A percentile compares a stretch with the other conserved stretches of the same genome.
Conservation (phyloP, 35 echinoderm and acorn worm genomes). For the Lytechinus pictus region DNA sequence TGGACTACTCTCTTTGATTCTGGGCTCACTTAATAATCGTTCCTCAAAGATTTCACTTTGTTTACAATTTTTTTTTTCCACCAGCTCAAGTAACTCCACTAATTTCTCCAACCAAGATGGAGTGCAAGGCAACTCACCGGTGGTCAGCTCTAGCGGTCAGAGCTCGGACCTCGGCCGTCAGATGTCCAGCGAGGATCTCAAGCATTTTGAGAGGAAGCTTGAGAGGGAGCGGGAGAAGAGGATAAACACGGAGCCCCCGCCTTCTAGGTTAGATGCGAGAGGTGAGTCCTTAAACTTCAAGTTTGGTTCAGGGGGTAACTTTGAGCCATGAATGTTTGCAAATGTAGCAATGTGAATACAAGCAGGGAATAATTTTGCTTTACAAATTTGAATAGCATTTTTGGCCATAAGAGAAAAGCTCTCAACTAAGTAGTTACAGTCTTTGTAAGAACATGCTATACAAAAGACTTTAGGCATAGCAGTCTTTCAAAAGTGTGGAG, state of each 20-base stretch:
- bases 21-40: too few species aligned
- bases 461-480: too few species aligned
- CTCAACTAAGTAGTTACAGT: too few species aligned
- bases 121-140: conserved; percentile 8
- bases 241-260: conserved; percentile 47
- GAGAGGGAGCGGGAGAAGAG: conserved; percentile 69
- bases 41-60: too few species aligned
- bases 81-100: conserved; percentile 55
- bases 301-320: not conserved
- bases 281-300: not conserved
- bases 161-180: conserved; percentile 46
- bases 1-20: too few species aligned
- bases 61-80: not conserved
- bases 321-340: too few species aligned
- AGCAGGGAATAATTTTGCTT: too few species aligned
- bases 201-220: conserved; percentile 57
- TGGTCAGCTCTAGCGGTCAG: conserved; percentile 27
- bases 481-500: too few species aligned
- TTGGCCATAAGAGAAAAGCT: too few species aligned
- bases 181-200: conserved; percentile 55
- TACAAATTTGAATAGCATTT: too few species aligned
- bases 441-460: too few species aligned
- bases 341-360: too few species aligned
- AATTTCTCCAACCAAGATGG: conserved; percentile 53
- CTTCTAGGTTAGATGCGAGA: conserved; percentile 56